Conservation (phyloP, 37 sponge, comb jelly and placozoan genomes). For the Chondrilla cf. caribensis region DNA sequence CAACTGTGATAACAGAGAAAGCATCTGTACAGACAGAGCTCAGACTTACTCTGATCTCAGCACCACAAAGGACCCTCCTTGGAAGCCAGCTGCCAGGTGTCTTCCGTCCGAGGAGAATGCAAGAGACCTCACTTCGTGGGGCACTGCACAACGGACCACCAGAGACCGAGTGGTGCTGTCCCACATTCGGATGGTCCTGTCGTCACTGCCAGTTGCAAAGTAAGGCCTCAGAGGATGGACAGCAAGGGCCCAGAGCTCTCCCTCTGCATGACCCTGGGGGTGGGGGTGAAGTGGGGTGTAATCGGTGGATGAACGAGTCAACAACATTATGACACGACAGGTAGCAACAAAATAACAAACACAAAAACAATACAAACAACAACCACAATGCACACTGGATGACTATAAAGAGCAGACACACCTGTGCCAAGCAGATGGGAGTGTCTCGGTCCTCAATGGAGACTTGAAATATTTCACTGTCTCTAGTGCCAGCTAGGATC, state of each 20-base stretch:
- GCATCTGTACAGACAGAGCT: background rate
- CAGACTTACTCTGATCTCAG: slow-evolving; percentile 55
- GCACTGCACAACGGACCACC: slow-evolving; percentile 27
- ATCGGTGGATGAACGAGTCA: background rate
- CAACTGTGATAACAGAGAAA: too few relatives aligned
- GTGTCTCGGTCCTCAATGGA: slow-evolving; percentile 55
- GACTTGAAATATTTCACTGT: slow-evolving; percentile 86
- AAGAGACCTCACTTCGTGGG: slow-evolving; percentile 77
- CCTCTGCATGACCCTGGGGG: slow-evolving; percentile 83
- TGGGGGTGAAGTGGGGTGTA: background rate
- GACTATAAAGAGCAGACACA: background rate
- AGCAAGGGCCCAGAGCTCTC: slow-evolving; percentile 96
- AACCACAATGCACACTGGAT: background rate
- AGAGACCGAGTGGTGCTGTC: slow-evolving; percentile 25
- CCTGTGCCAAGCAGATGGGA: slow-evolving; percentile 53
- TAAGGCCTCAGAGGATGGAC: slow-evolving; percentile 60
- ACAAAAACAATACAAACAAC: background rate
- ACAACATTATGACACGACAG: background rate
- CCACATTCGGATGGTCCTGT: slow-evolving; percentile 81
- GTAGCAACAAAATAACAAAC: background rate
- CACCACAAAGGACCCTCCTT: slow-evolving; percentile 80
- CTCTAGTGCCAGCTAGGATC: slow-evolving; percentile 85
- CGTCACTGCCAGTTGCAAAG: slow-evolving; percentile 93
- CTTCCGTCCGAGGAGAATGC: slow-evolving; percentile 87
- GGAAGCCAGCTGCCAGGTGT: slow-evolving; percentile 82